Evolutionary conservation across 1,140 invertebrate species (phyloP).

Genomic region (Belonocnema kinseyi): DNA sequence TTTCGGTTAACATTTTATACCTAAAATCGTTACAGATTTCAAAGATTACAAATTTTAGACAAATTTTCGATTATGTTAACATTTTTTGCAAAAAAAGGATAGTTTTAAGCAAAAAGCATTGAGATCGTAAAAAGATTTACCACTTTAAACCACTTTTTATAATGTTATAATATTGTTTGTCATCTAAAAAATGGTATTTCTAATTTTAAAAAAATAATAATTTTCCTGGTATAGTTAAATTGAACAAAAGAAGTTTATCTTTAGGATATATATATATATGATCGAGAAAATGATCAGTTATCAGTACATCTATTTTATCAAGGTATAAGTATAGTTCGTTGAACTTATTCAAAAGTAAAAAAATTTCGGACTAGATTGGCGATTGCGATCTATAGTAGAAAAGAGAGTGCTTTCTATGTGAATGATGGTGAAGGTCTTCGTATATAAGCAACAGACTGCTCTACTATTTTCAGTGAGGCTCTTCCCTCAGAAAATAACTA

Average conservation of each 20-base stretch:
- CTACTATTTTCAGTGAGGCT: conserved; percentile 66
- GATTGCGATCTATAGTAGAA: conserved; percentile 58
- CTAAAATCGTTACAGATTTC: too few relatives aligned
- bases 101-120: too few relatives aligned
- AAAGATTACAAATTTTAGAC: too few relatives aligned
- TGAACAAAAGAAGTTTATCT: not conserved
- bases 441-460: conserved; percentile 69
- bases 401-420: conserved; percentile 71
- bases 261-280: not conserved
- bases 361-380: conserved; percentile 60
- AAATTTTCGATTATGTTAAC: too few relatives aligned
- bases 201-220: too few relatives aligned
- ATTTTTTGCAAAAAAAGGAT: too few relatives aligned
- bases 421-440: conserved; percentile 69
- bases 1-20: too few relatives aligned
- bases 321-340: conserved; percentile 34
- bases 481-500: not conserved
- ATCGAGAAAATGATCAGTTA: not conserved
- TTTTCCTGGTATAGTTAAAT: not conserved
- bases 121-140: too few relatives aligned
- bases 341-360: conserved; percentile 38
- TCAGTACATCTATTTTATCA: conserved; percentile 22
- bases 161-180: too few relatives aligned
- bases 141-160: too few relatives aligned
- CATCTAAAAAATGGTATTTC: too few relatives aligned